A percentile compares a stretch with the other conserved stretches of the same genome.
Evolutionary conservation across 2,888 invertebrate genomes (phyloP).

Genomic region (Tipula vernalis): DNA sequence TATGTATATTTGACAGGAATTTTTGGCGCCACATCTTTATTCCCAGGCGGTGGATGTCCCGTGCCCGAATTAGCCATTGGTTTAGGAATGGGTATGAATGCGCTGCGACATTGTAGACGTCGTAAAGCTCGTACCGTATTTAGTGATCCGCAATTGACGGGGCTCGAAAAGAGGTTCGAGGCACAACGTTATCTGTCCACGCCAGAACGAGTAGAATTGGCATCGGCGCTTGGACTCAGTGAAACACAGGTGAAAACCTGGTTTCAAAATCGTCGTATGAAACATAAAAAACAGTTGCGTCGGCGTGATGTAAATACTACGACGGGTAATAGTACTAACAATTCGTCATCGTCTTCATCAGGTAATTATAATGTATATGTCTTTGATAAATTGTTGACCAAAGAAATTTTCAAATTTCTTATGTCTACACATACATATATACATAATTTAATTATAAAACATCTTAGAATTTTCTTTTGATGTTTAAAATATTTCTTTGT

Average conservation of each 20-base stretch:
- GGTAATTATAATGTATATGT: slow-evolving; percentile 23
- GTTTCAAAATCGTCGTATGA: slow-evolving; percentile 97
- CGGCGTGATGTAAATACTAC: slow-evolving; percentile 28
- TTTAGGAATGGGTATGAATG: slow-evolving; percentile 39
- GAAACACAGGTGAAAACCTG: slow-evolving; percentile 97
- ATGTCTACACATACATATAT: neutral
- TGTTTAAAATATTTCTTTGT: slow-evolving; percentile 10
- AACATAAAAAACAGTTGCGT: slow-evolving; percentile 79
- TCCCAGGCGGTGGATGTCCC: slow-evolving; percentile 28
- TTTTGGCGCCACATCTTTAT: slow-evolving; percentile 33
- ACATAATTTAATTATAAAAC: neutral
- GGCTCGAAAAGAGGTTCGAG: slow-evolving; percentile 89
- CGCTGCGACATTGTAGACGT: slow-evolving; percentile 85
- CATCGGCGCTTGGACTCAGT: slow-evolving; percentile 80
- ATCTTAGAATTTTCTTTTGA: slow-evolving; percentile 7
- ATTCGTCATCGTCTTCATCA: slow-evolving; percentile 19
- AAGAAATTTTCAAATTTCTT: slow-evolving; percentile 6
- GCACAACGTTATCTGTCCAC: slow-evolving; percentile 91
- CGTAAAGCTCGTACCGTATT: slow-evolving; percentile 92
- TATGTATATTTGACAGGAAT: slow-evolving; percentile 22
- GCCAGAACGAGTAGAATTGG: slow-evolving; percentile 89
- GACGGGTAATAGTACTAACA: neutral
- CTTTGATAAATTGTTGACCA: slow-evolving; percentile 11
- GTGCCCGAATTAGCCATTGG: slow-evolving; percentile 34
- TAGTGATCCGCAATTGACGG: slow-evolving; percentile 68